Conservation (phyloP, 2,113 vertebrate genomes). For the Mionectes macconnelli region DNA sequence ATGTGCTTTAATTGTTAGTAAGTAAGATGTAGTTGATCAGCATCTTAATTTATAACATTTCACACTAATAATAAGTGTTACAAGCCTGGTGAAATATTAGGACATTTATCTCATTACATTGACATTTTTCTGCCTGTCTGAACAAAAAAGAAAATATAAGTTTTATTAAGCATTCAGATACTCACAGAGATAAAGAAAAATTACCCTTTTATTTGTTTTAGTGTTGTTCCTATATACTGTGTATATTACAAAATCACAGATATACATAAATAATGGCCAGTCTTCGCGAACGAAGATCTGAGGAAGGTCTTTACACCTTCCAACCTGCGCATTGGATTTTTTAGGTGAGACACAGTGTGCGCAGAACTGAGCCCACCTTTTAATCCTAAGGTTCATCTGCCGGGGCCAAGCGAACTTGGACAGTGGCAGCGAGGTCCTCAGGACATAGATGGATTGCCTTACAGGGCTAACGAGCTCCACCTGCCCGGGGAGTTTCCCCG, state of each 20-base stretch:
- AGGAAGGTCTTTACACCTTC: too few relatives aligned
- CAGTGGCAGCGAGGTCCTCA: too few relatives aligned
- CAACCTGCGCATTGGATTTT: too few relatives aligned
- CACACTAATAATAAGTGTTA: constrained; percentile 2
- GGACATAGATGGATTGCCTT: too few relatives aligned
- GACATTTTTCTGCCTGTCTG: constrained; percentile 8
- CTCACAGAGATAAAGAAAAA: constrained; percentile 38
- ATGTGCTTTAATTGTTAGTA: not conserved
- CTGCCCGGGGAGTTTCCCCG: too few relatives aligned
- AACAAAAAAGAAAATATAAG: constrained; percentile 37
- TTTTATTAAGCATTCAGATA: constrained; percentile 51
- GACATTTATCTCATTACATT: constrained; percentile 21
- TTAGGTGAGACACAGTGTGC: too few relatives aligned
- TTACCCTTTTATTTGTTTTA: not conserved
- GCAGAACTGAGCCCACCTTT: too few relatives aligned
- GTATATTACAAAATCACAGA: constrained; percentile 44
- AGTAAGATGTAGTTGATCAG: not conserved
- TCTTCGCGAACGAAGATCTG: too few relatives aligned
- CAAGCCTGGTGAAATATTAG: not conserved
- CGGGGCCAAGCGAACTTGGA: too few relatives aligned
- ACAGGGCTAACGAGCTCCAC: too few relatives aligned
- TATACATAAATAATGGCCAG: too few relatives aligned
- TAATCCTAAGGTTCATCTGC: too few relatives aligned
- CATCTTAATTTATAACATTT: constrained; percentile 27
- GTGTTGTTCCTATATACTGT: not conserved